Percentiles rank a stretch among this genome's conserved stretches.
phyloP scores from a whole-genome alignment of 1,140 invertebrate genomes.

The Cotesia vestalis region DNA sequence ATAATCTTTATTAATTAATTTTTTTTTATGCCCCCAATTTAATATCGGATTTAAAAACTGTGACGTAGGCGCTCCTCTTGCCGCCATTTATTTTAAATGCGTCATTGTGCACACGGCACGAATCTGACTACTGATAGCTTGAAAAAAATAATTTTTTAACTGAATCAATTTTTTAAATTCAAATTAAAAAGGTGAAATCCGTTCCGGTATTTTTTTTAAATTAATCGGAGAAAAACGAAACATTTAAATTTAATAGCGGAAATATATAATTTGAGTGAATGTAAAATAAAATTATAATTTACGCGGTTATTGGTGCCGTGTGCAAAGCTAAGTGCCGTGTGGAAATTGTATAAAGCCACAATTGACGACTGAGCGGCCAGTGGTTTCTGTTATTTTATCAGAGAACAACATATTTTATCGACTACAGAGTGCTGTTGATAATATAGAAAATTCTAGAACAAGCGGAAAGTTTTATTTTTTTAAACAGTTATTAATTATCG shows the following conservation, averaged over 20 bases:
- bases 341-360: conserved; percentile 40
- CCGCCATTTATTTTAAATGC: background rate
- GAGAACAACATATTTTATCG: conserved; percentile 12
- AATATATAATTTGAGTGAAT: conserved; percentile 3
- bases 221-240: too few species aligned
- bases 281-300: conserved; percentile 22
- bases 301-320: conserved; percentile 37
- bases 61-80: conserved; percentile 12
- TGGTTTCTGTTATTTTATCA: conserved; percentile 23
- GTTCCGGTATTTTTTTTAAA: too few species aligned
- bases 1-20: too few species aligned
- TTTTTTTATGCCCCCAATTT: too few species aligned
- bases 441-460: conserved; percentile 30
- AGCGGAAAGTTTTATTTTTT: conserved; percentile 2
- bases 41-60: background rate
- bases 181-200: too few species aligned
- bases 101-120: conserved; percentile 35
- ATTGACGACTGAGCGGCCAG: conserved; percentile 33
- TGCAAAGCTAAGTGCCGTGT: conserved; percentile 34
- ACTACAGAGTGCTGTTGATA: conserved; percentile 20
- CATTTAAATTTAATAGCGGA: background rate
- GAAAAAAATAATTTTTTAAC: background rate
- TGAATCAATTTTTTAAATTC: background rate
- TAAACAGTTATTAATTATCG: too few species aligned
- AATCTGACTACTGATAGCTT: conserved; percentile 4